These are phyloP conservation scores for Oxystoma pomonae DNA, from an alignment of 2,888 invertebrate species.

Conservation along the genomic window DNA sequence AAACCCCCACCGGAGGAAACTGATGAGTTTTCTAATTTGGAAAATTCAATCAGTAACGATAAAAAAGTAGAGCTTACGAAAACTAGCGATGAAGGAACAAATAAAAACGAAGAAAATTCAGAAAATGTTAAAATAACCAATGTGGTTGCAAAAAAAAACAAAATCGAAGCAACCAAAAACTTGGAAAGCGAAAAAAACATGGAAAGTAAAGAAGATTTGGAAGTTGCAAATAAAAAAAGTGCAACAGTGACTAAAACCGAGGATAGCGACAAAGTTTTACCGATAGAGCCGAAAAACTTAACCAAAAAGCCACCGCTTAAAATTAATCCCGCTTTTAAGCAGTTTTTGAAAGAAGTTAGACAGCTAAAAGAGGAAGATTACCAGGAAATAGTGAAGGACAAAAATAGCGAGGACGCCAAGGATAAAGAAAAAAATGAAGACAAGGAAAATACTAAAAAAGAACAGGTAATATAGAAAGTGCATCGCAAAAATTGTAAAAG, in stretches of 20 bases:
- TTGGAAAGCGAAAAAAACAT: conserved; percentile 3
- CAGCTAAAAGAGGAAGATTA: conserved; percentile 16
- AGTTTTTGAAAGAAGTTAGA: conserved; percentile 20
- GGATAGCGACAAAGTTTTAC: background rate
- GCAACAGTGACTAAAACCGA: conserved; percentile 10
- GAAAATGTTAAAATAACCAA: conserved; percentile 6
- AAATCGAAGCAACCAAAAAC: background rate
- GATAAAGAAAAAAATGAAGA: background rate
- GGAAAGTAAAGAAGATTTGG: background rate
- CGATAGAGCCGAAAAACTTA: conserved; percentile 10
- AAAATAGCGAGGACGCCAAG: background rate
- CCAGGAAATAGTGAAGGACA: background rate
- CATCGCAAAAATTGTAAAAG: too few species aligned
- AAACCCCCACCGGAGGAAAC: conserved; percentile 44
- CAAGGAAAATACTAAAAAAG: too few species aligned
- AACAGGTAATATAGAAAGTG: too few species aligned
- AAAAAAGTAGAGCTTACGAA: conserved; percentile 21
- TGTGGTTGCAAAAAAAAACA: background rate
- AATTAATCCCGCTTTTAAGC: conserved; percentile 24
- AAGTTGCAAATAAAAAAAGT: background rate
- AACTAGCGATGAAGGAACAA: conserved; percentile 13
- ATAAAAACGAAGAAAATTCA: conserved; percentile 9
- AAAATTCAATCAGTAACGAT: conserved; percentile 17
- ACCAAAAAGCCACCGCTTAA: conserved; percentile 19
- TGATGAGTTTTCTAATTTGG: conserved; percentile 44